Conservation (phyloP, 2,888 invertebrate species). For the Athripsodes cinereus region DNA sequence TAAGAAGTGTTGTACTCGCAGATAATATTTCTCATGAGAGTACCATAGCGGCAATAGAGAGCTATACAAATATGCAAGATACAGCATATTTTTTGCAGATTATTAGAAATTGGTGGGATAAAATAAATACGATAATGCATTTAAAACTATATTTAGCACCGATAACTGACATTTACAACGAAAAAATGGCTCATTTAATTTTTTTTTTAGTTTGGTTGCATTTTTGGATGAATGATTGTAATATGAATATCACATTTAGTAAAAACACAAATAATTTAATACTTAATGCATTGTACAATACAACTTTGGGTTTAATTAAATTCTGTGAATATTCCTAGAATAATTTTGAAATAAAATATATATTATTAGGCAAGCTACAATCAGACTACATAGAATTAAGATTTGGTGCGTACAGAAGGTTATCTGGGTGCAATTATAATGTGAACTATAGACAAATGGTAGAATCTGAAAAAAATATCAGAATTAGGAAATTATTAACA, state of each 20-base stretch:
- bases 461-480: constrained; percentile 7
- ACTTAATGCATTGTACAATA: neutral
- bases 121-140: neutral
- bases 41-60: neutral
- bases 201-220: neutral
- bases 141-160: neutral
- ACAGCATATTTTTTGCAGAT: neutral
- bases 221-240: neutral
- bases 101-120: constrained; percentile 2
- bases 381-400: constrained; percentile 1
- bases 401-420: neutral
- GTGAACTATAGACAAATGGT: neutral
- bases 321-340: neutral
- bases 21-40: constrained; percentile 7
- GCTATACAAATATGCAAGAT: neutral
- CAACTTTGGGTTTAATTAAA: neutral
- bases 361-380: constrained; percentile 1
- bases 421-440: constrained; percentile 8
- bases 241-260: neutral
- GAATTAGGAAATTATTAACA: neutral
- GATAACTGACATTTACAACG: neutral
- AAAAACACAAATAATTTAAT: neutral
- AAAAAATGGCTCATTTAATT: neutral
- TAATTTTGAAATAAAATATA: neutral
- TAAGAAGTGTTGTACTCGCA: too few relatives aligned